Evolutionary conservation across 2,888 invertebrate genomes (phyloP), one percentile per base, ranked within the genome.

Genomic region (Chesias legatella): DNA sequence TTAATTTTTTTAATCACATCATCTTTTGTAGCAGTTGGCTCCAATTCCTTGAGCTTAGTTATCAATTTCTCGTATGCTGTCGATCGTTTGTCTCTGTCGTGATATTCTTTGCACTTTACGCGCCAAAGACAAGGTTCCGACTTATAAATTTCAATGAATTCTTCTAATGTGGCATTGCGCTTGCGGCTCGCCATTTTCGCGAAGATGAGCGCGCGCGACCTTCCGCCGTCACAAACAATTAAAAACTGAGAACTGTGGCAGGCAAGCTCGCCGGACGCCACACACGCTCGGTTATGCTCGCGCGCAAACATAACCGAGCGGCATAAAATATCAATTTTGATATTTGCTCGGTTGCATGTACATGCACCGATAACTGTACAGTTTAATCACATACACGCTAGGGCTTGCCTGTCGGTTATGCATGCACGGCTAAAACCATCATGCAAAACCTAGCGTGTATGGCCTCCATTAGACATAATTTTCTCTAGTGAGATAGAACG

Each of bases 61-160:
- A 43, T 25, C 24, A 43, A 30, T 37, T 43, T 43, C 20, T 10
- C 30, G 33, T 43, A 43, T 7, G 38, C 39, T 34, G 27, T 17
- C 23, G 32, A 32, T 10, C 29, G 21, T 45, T 40, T 40, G 27
- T 40, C 36, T 28, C 45, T 27, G 36, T 40, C 36, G 30, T 45
- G 37, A 37, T 45, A 40, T 1, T 45, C 30, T 45, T 41, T 40
- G 29, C 30, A 33, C 25, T 41, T 45, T 30, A 36, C 33, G 29
- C 33, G 36, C 41, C 45, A 44, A 39, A 44, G 34, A 39, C 38
- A 44, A 6, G 44, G 39, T 39, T 44, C 44, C 11, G 39, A 39
- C 3, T 39, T 31, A 32, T 39, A 33, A 33, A 40, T 33, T 29
- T 29, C 28, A 17, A 33, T 40, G 28, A 39, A 39, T 33, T 39